A percentile compares a stretch with the other conserved stretches of the same genome.
Evolutionary conservation across 23 tunicate species (phyloP).

Genomic region (Phallusia fumigata): DNA sequence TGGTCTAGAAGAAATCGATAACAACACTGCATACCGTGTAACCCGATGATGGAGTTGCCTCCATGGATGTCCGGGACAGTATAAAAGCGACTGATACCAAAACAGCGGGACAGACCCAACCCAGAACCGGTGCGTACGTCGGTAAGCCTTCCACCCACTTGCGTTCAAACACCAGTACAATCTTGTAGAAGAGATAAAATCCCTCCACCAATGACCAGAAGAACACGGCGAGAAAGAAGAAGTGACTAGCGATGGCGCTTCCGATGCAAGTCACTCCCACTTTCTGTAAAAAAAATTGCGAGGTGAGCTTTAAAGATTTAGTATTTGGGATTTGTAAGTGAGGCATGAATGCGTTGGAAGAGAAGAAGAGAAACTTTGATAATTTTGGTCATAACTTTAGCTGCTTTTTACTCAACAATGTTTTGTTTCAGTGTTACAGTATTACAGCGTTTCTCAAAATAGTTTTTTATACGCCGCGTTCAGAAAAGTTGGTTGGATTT

Average conservation of each 20-base stretch:
- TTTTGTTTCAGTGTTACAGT: no score
- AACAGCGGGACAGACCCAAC: conserved; percentile 60
- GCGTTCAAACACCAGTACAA: conserved; percentile 69
- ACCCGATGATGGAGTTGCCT: neutral
- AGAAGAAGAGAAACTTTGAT: no score
- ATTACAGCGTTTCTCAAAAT: no score
- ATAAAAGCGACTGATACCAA: conserved; percentile 40
- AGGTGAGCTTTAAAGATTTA: no score
- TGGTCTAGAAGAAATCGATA: no score
- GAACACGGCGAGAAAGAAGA: conserved; percentile 71
- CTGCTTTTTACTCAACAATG: no score
- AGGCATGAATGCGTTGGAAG: no score
- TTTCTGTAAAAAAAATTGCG: no score
- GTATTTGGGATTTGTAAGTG: no score
- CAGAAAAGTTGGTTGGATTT: no score
- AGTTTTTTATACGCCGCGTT: no score
- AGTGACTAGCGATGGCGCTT: conserved; percentile 55
- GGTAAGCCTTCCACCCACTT: conserved; percentile 49
- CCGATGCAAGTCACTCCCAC: conserved; percentile 40
- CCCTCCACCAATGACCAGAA: conserved; percentile 91
- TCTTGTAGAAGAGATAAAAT: conserved; percentile 74
- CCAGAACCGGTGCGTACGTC: conserved; percentile 55
- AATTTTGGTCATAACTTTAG: no score
- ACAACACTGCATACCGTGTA: neutral
- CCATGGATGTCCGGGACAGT: conserved; percentile 20